These are phyloP conservation scores for Steatocranus sp. DNA, from an alignment of 2,797 vertebrate genomes.

Conservation along the genomic window DNA sequence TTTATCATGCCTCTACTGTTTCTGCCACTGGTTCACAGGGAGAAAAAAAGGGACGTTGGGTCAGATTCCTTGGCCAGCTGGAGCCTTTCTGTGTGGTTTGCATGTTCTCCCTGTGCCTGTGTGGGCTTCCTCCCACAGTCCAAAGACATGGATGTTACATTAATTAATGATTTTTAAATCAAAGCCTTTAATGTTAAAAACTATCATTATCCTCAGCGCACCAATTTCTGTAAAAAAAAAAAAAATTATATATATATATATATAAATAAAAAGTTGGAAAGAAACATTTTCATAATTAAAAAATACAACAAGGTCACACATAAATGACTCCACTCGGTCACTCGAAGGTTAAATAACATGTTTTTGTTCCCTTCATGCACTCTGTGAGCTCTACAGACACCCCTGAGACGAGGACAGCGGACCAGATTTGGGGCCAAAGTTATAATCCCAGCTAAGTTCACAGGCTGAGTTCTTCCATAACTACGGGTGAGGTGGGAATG, in stretches of 20 bases:
- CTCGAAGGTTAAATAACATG: accelerated
- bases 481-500: not conserved
- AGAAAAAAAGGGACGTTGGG: not conserved
- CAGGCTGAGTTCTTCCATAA: not conserved
- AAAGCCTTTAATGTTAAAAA: not conserved
- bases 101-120: not conserved
- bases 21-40: not conserved
- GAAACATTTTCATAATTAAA: not conserved
- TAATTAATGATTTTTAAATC: not conserved
- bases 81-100: not conserved
- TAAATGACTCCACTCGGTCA: not conserved
- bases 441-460: not conserved
- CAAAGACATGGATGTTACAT: not conserved
- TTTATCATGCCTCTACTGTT: not conserved
- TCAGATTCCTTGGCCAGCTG: not conserved
- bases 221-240: not conserved
- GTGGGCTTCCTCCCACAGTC: not conserved
- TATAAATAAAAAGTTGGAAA: not conserved
- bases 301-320: not conserved
- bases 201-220: not conserved
- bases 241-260: no score
- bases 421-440: not conserved
- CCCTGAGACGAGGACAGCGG: not conserved
- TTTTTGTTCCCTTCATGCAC: not conserved
- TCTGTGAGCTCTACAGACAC: not conserved